phyloP scores from a whole-genome alignment of 1,140 invertebrate species.

The Brachionus paranguensis region DNA sequence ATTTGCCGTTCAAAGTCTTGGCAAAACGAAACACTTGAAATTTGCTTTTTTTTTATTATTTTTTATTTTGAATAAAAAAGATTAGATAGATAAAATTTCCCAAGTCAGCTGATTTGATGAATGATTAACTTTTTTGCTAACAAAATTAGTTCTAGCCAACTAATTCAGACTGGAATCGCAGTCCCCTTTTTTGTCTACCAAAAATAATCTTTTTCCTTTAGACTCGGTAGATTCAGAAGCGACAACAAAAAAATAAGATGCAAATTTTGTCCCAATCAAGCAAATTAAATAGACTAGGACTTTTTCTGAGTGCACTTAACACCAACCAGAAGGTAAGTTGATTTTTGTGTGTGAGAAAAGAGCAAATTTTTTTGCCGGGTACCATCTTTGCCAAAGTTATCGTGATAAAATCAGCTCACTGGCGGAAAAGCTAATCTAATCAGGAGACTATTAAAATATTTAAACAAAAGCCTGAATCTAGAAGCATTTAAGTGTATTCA shows the following conservation, averaged over 20 bases:
- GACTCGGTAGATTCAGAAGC: background rate
- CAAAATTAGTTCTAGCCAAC: conserved; percentile 13
- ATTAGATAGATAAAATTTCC: conserved; percentile 13
- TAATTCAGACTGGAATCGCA: background rate
- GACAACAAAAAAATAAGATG: background rate
- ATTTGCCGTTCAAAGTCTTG: background rate
- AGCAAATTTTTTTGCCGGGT: background rate
- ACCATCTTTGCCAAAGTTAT: background rate
- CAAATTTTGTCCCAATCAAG: background rate
- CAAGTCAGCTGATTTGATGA: background rate
- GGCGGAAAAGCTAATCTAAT: background rate
- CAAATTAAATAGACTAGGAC: background rate
- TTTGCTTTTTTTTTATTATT: background rate
- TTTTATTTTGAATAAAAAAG: conserved; percentile 21
- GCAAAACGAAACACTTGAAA: background rate
- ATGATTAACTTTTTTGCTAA: background rate
- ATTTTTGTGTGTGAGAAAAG: background rate
- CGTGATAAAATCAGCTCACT: background rate
- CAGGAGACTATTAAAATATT: background rate
- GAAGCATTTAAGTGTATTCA: background rate
- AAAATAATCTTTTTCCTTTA: background rate
- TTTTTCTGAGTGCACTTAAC: background rate
- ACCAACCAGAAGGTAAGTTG: background rate
- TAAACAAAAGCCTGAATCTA: background rate
- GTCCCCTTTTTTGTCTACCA: background rate